A percentile compares a stretch with the other conserved stretches of the same genome.
phyloP scores from a whole-genome alignment of 2,113 vertebrate species.

The Festucalex cinctus region DNA sequence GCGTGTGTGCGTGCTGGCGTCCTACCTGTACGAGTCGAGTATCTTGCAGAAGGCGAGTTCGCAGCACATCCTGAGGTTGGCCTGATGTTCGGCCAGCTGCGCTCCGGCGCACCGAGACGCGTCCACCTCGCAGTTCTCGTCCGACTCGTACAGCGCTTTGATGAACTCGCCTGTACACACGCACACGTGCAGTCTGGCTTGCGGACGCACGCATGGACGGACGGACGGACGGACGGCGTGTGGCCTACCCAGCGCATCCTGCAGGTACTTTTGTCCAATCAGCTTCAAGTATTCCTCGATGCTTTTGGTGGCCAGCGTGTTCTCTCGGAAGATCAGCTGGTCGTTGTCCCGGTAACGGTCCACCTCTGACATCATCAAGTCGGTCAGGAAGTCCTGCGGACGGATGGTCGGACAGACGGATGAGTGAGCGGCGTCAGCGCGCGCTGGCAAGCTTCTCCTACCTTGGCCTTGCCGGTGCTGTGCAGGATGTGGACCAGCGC shows the following conservation, averaged over 20 bases:
- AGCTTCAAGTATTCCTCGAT: conserved; percentile 97
- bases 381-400: conserved; percentile 92
- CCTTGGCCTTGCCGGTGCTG: conserved; percentile 96
- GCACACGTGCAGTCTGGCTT: background rate
- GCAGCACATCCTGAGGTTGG: conserved; percentile 98
- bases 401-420: no score
- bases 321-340: conserved; percentile 96
- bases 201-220: no score
- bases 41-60: conserved; percentile 99
- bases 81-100: conserved; percentile 89
- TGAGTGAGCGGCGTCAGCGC: no score
- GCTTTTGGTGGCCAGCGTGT: conserved; percentile 94
- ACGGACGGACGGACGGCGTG: background rate
- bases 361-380: conserved; percentile 98
- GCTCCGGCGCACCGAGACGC: conserved; percentile 84
- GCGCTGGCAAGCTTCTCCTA: background rate
- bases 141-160: conserved; percentile 95
- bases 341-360: conserved; percentile 98
- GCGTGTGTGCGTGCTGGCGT: background rate
- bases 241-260: conserved; percentile 89
- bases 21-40: conserved; percentile 98
- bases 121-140: conserved; percentile 97
- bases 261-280: conserved; percentile 97
- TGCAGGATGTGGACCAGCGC: conserved; percentile 95
- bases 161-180: conserved; percentile 88